These are phyloP conservation scores for Eurystomus glaucurus DNA, from an alignment of 2,797 vertebrate genomes.

Conservation along the genomic window DNA sequence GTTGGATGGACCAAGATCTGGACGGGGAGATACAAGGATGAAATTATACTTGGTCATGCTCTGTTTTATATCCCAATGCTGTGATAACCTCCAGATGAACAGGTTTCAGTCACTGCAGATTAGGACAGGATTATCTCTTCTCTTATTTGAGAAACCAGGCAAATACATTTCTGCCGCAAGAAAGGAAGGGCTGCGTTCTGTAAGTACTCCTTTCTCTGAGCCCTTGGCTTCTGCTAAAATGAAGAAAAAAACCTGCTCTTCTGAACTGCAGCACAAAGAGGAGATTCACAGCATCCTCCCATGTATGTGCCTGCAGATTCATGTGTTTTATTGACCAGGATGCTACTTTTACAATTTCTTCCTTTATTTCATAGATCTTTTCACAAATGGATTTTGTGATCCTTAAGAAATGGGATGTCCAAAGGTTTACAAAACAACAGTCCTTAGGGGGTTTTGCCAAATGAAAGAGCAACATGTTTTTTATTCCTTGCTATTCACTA, in stretches of 20 bases:
- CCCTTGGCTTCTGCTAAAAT: conserved; percentile 19
- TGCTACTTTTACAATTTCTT: conserved; percentile 11
- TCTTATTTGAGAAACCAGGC: background rate
- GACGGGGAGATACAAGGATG: background rate
- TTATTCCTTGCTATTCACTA: background rate
- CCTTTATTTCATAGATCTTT: conserved; percentile 43
- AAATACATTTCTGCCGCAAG: background rate
- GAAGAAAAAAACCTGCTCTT: conserved; percentile 42
- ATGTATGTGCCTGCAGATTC: background rate
- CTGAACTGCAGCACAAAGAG: conserved; percentile 44
- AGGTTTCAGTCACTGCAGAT: background rate
- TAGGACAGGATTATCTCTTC: background rate
- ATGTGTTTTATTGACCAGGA: background rate
- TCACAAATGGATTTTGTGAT: conserved; percentile 52
- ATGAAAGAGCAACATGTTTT: background rate
- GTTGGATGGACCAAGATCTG: background rate
- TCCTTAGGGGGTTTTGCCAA: background rate
- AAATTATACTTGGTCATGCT: background rate
- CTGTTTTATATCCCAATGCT: background rate
- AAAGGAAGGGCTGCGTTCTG: background rate
- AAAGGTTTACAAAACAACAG: background rate
- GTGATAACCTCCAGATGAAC: background rate
- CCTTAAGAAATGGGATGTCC: conserved; percentile 12
- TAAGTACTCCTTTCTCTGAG: background rate
- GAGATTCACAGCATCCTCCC: background rate